Evolutionary conservation across 2,113 vertebrate genomes (phyloP), one percentile per base, ranked within the genome.

Genomic region (Beaufortia kweichowensis): DNA sequence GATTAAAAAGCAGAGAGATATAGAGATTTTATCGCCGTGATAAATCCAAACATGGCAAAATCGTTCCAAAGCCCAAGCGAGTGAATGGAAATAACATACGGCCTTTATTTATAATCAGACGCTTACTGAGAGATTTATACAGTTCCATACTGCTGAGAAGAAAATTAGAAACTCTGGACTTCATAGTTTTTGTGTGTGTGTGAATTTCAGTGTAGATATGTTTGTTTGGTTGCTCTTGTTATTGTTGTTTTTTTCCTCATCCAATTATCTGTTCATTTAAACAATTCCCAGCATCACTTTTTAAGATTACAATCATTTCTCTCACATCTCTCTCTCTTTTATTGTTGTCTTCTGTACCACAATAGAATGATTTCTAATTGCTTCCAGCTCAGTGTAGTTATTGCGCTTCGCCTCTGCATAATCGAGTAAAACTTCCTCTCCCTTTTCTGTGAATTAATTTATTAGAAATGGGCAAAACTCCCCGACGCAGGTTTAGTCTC

Each of bases 1-100:
- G 89, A 90, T 89, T 91, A 86, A 85, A 85, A 90, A 86, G 81
- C 82, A 74, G 62, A 11, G 65, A 79, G 71, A 83, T 83, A 83
- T 55, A 55, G 75, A 9, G 71, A 85, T 87, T 85, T 78, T 84
- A 80, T 83, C 86, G 65, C 12, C 56, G 62, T 73, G 62, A 68
- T 75, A 68, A 43, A 53, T 57, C 29, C 48, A 70, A 84, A 81
- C 79, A 69, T 41, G 59, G 48, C 3, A 35, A 31, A 43, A 60
- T 48, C 14, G 35, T 28, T 68, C 66, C 28, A 53, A 35, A 56
- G 67, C 29, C 31, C 12, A 24, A 46, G 31, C 31, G 48, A 57
- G 68, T 71, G 50, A 29, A 55, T 24, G 29, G 65, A 31, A 46
- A 21, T n/a, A 66, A 28, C 63, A 46, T 71, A 11, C 31, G 14